Conservation (phyloP, 1,140 invertebrate species). For the Gonatopus flavifemur region DNA sequence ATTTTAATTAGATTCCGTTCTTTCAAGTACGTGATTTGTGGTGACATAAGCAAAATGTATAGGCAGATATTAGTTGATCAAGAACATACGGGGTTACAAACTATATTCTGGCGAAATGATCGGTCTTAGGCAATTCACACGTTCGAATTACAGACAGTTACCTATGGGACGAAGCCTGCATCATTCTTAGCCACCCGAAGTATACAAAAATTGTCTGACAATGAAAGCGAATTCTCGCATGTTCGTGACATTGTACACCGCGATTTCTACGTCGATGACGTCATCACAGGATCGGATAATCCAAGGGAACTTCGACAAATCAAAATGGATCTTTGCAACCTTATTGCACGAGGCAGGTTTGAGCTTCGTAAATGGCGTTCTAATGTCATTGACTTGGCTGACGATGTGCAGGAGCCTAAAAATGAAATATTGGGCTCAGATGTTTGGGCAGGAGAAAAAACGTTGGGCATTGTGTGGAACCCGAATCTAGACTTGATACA, state of each 20-base stretch:
- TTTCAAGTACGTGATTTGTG: neutral
- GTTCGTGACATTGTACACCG: conserved; percentile 13
- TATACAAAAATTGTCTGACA: conserved; percentile 19
- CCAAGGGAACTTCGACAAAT: neutral
- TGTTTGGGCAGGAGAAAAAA: neutral
- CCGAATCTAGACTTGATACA: neutral
- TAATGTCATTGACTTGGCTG: neutral
- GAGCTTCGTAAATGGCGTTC: conserved; percentile 16
- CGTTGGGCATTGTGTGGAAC: neutral
- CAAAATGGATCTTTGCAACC: neutral
- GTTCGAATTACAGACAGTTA: conserved; percentile 26
- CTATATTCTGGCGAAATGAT: conserved; percentile 39
- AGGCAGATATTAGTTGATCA: conserved; percentile 12
- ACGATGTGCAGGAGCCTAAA: neutral
- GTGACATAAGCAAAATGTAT: neutral
- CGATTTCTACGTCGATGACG: conserved; percentile 42
- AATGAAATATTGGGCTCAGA: neutral
- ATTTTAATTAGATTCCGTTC: neutral
- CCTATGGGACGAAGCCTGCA: no score
- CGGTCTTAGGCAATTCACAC: conserved; percentile 1
- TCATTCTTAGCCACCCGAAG: conserved; percentile 30
- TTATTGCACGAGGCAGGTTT: neutral
- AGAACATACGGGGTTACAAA: conserved; percentile 29
- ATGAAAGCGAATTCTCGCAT: conserved; percentile 18
- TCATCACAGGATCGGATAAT: conserved; percentile 20